Evolutionary conservation across 2,113 vertebrate species (phyloP), one percentile per base, ranked within the genome.

Genomic region (Anarhynchus alexandrinus): DNA sequence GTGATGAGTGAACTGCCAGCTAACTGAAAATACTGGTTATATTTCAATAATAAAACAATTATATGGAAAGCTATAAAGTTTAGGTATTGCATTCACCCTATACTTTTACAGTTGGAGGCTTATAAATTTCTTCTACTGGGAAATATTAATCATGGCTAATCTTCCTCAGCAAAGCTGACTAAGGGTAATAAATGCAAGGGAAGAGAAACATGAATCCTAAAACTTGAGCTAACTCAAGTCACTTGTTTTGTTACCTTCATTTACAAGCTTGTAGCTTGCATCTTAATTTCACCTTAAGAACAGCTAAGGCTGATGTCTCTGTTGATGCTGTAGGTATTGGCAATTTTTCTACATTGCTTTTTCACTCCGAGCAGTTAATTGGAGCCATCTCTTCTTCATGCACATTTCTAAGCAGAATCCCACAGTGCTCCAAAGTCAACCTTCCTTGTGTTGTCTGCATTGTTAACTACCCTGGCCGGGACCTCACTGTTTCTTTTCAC

Each of bases 11-110:
- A 91, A 82, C 22, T 73, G 34, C 78, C 54, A 65, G 10, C 55
- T 91, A 80, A 57, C 11, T 77, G 69, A 90, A 94, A 95, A 88
- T 66, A 25, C 30, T 80, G 54, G 67, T 82, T 90, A 36, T 91
- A 72, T 96, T 87, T 96, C 92, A 93, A 69, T 49, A 82, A 80
- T 78, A 72, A 90, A 96, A 76, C 45, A 80, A 80, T 91, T 86
- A 73, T 32, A 82, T 1, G 0, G 12, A 82, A 87, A 95, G 21
- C 70, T 72, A 69, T 91, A 82, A 87, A 86, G 81, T 88, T 55
- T 43, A 85, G 43, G 8, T 89, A 90, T 88, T 51, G 70, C 93
- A 92, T 90, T 94, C 19, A 76, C 49, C 29, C n/a, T 88, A 36
- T 38, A 49, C 61, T 74, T 90, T 86, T 77, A 88, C 36, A 77